A percentile compares a stretch with the other conserved stretches of the same genome.
These are phyloP conservation scores for Neodiprion fabricii DNA, from an alignment of 1,140 invertebrate species.

Conservation along the genomic window DNA sequence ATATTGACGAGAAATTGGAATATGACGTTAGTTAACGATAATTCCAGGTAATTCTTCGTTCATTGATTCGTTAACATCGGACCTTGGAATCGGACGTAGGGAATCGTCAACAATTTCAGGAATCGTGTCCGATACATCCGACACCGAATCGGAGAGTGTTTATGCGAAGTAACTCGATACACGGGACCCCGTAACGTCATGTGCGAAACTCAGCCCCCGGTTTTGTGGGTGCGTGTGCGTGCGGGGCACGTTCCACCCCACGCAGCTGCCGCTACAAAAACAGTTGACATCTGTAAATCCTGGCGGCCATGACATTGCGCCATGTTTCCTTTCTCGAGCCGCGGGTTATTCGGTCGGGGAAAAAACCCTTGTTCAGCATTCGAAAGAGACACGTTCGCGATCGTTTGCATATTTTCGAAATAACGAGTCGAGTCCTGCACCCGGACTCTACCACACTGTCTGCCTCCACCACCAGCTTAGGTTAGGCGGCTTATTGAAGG, in stretches of 20 bases:
- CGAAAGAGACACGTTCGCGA: constrained; percentile 11
- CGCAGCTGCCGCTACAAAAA: constrained; percentile 43
- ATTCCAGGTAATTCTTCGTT: not conserved
- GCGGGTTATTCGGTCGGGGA: constrained; percentile 18
- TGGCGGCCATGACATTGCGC: constrained; percentile 28
- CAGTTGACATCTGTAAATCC: constrained; percentile 47
- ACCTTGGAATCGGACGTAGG: not conserved
- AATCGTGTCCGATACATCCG: constrained; percentile 38
- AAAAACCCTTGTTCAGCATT: constrained; percentile 31
- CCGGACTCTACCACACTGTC: not conserved
- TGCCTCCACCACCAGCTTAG: not conserved
- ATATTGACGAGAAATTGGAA: not conserved
- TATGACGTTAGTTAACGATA: not conserved
- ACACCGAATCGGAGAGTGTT: constrained; percentile 34
- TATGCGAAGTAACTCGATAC: constrained; percentile 40
- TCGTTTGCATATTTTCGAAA: constrained; percentile 3
- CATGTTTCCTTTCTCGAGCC: constrained; percentile 22
- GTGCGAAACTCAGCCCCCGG: constrained; percentile 29
- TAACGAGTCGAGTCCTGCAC: not conserved
- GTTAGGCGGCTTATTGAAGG: not conserved
- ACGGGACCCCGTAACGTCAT: constrained; percentile 26
- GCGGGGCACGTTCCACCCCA: constrained; percentile 27
- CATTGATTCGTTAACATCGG: not conserved
- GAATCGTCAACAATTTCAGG: constrained; percentile 31
- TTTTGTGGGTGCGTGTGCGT: not conserved